Evolutionary conservation across 2,113 vertebrate genomes (phyloP).

Genomic region (Platichthys stellatus): DNA sequence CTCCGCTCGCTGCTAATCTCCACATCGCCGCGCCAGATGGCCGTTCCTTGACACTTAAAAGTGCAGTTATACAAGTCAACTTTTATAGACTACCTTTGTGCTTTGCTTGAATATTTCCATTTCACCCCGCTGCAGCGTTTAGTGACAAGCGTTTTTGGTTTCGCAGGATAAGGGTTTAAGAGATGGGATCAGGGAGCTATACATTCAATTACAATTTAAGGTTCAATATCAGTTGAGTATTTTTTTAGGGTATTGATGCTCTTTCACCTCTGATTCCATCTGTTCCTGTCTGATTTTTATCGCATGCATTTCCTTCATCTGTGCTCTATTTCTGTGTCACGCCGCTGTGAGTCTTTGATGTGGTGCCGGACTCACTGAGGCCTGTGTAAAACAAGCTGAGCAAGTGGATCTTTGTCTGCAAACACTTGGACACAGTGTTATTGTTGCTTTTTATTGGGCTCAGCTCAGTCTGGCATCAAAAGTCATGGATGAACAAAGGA

Average conservation of each 20-base stretch:
- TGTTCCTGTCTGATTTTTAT: constrained; percentile 19
- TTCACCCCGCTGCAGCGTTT: not conserved
- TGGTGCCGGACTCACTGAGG: constrained; percentile 23
- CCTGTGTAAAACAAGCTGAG: constrained; percentile 38
- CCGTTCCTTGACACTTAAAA: constrained; percentile 3
- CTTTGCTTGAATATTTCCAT: constrained; percentile 6
- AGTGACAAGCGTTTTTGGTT: not conserved
- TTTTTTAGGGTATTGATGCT: not conserved
- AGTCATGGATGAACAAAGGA: constrained; percentile 26
- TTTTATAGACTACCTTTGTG: not conserved
- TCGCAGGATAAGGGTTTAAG: not conserved
- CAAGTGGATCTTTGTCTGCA: constrained; percentile 28
- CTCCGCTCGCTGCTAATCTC: constrained; percentile 3
- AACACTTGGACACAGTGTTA: constrained; percentile 19
- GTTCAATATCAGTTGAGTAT: not conserved
- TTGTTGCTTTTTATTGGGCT: constrained; percentile 30
- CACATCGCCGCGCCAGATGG: constrained; percentile 14
- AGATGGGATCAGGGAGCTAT: not conserved
- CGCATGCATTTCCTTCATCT: constrained; percentile 15
- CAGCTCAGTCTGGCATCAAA: constrained; percentile 11
- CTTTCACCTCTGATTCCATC: not conserved
- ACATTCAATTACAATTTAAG: not conserved
- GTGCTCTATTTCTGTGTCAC: constrained; percentile 28
- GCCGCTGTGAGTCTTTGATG: constrained; percentile 41
- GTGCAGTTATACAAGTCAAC: constrained; percentile 11